Base-by-base conservation (phyloP, 2,888 invertebrate species). In the Neelides folsomi region DNA sequence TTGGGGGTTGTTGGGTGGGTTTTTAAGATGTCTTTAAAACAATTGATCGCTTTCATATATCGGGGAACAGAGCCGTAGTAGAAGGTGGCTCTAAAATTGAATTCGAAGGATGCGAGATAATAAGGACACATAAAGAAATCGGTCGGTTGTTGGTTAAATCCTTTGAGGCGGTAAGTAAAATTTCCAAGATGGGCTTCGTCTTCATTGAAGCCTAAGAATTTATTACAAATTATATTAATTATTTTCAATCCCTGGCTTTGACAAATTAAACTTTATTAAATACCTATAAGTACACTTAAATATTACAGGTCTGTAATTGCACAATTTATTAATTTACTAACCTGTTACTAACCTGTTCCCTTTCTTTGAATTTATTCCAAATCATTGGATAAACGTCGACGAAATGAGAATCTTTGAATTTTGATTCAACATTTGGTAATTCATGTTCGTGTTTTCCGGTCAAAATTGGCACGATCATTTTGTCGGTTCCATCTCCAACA, bases 41-140 rank as follows among this genome's bases (percentile, higher is more conserved):
- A 70, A 35, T 69, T 66, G 27, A 70, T 60, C 4, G 66, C 53
- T 66, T 38, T 67, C 59, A 1, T 67, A 66, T 50, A 66, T 66
- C 19, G 68, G 55, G 19, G 64, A 54, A 18, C 64, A 60, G 4
- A 65, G 66, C 40, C 70, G 60, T 55, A 71, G 71, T 50, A 56
- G 35, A n/a, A n/a, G n/a, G n/a, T n/a, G n/a, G n/a, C n/a, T n/a
- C n/a, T n/a, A n/a, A 13, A 18, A 43, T 39, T n/a, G n/a, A n/a
- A n/a, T n/a, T n/a, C n/a, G n/a, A n/a, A n/a, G n/a, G n/a, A n/a
- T n/a, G n/a, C n/a, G n/a, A n/a, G n/a, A n/a, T n/a, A n/a, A 53
- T 69, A 68, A 1, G 70, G 69, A 5, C 72, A 56, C 44, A 70
- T 66, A 55, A 71, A 73, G 59, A 69, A 68, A 53, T 71, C 71